These are phyloP conservation scores for Eulemur coronatus DNA, from an alignment of 2,797 vertebrate genomes.

Conservation along the genomic window DNA sequence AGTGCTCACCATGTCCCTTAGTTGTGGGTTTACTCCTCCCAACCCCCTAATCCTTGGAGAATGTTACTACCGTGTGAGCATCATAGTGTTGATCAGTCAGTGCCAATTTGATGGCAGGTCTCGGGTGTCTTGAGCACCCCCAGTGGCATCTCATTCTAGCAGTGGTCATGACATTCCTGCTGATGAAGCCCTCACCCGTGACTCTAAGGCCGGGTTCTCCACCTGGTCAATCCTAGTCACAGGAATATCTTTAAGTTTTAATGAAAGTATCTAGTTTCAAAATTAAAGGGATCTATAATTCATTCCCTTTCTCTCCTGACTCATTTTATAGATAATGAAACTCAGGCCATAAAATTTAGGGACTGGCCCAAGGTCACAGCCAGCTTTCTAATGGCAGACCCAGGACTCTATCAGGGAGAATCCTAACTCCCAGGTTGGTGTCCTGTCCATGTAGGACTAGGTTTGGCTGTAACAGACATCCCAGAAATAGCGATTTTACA, in stretches of 20 bases:
- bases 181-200: neutral
- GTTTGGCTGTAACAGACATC: neutral
- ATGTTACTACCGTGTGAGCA: no score
- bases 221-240: neutral
- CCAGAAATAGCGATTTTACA: neutral
- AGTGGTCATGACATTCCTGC: neutral
- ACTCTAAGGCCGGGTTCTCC: neutral
- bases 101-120: no score
- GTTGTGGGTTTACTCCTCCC: no score
- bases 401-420: neutral
- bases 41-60: no score
- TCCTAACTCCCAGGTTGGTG: neutral
- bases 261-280: neutral
- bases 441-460: neutral
- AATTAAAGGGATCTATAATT: neutral
- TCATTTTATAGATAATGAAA: constrained; percentile 39
- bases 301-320: neutral
- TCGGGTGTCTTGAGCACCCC: neutral
- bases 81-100: no score
- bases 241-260: constrained; percentile 20
- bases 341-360: constrained; percentile 16
- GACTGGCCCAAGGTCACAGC: neutral
- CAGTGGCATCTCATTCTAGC: neutral
- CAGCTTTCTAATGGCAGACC: neutral
- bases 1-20: no score